A percentile compares a stretch with the other conserved stretches of the same genome.
Conservation (phyloP, 37 sponge, comb jelly and placozoan genomes). For the Crambe crambe region DNA sequence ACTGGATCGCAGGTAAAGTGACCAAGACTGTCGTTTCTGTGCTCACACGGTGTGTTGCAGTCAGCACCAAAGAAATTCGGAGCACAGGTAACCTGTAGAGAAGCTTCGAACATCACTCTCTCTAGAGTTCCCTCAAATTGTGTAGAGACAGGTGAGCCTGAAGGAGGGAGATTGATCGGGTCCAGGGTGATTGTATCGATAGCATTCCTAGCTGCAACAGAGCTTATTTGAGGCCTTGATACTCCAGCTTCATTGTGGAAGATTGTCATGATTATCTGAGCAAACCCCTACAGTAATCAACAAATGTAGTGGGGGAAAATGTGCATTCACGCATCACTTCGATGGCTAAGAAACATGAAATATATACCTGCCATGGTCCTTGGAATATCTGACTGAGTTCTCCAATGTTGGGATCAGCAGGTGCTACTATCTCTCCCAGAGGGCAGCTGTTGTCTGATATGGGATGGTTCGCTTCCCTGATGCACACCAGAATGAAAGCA, state of each 20-base stretch:
- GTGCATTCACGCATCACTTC: background rate
- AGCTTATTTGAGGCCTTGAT: background rate
- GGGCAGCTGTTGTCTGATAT: conserved; percentile 2
- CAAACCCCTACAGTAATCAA: background rate
- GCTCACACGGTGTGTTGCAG: conserved; percentile 9
- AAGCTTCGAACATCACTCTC: background rate
- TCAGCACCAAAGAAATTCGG: conserved; percentile 5
- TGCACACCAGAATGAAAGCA: background rate
- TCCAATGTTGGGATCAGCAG: background rate
- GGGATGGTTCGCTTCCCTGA: background rate
- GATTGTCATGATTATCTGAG: conserved; percentile 9
- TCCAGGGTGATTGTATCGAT: conserved; percentile 17
- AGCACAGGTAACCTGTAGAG: conserved; percentile 15
- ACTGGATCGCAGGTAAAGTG: conserved; percentile 13
- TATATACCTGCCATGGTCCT: conserved; percentile 38
- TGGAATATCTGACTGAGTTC: background rate
- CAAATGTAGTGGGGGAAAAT: background rate
- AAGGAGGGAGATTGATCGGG: background rate
- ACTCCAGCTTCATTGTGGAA: background rate
- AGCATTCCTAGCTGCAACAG: background rate
- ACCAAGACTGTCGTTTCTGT: conserved; percentile 6
- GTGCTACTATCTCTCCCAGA: background rate
- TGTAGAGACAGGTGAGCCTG: background rate
- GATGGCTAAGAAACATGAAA: background rate
- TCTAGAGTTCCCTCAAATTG: background rate